Base-by-base conservation (phyloP, 1,140 invertebrate species). In the Chironomus striatipennis region DNA sequence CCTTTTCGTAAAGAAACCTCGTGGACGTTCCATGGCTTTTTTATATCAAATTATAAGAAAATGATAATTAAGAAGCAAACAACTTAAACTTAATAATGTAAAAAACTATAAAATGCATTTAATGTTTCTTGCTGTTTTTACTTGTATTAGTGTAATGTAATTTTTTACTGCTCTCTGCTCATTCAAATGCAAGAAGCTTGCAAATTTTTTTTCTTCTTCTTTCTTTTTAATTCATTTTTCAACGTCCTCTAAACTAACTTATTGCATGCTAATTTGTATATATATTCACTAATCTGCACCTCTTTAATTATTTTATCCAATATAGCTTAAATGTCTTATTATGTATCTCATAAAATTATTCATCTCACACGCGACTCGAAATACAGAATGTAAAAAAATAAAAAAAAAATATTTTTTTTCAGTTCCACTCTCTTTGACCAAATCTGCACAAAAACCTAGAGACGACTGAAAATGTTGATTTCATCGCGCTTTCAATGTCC, bases 361-460 rank as follows among this genome's bases (percentile, higher is more conserved):
- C 12, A 57, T n/a, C 47, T n/a, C 43, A 47, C 47, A 57, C 47
- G 47, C 47, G 47, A 57, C 47, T n/a, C 47, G 47, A n/a, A 15
- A 57, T 15, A 12, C 15, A 47, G 9, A 9, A 47, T 43, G 6
- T 7, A 43, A 7, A 43, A 10, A 43, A 43, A 43, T 6, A 10
- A 15, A 47, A 47, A 10, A 4, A 4, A 47, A 47, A 47, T 47
- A 15, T 47, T 47, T 47, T 47, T 10, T 47, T 10, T n/a, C 7
- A 47, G 43, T 15, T 34, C 12, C 47, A 57, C 47, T n/a, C 47
- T 57, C 12, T 57, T 57, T 12, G 12, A 57, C 47, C 65, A 7
- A 70, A 70, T 70, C 17, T 70, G 65, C 65, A 70, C 65, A 70
- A 70, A 70, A 70, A 70, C 65, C 65, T 8, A 70, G 17, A 70